Conservation (phyloP, 2,797 vertebrate species). For the Anas bahamensis region DNA sequence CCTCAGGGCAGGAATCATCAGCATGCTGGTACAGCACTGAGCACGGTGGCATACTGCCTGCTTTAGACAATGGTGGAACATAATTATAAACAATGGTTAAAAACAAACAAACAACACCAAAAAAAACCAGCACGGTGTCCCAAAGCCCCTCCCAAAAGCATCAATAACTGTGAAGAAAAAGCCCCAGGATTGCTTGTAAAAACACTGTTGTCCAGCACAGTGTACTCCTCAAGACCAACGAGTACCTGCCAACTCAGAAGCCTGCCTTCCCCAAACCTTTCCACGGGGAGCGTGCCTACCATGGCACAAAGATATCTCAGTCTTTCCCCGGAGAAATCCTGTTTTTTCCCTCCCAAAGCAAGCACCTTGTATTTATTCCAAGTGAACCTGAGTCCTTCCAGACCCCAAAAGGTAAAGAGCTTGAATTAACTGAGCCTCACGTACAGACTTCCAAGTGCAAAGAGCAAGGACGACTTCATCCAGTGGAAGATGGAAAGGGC, state of each 20-base stretch:
- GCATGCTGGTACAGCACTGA: neutral
- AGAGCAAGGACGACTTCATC: neutral
- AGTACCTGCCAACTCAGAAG: neutral
- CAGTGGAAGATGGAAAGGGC: neutral
- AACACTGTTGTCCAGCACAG: neutral
- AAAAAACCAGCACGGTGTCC: fast-evolving
- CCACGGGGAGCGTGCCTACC: neutral
- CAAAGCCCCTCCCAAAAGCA: neutral
- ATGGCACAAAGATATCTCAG: neutral
- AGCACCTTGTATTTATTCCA: neutral
- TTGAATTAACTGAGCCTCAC: neutral
- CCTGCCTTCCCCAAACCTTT: neutral
- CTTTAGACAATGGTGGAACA: fast-evolving
- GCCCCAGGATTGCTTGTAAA: neutral
- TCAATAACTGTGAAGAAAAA: neutral
- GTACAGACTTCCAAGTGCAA: neutral
- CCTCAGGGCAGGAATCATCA: neutral
- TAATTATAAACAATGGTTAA: neutral
- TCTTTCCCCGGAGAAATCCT: neutral
- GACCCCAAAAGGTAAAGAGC: neutral
- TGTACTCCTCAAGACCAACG: neutral
- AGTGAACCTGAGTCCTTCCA: neutral
- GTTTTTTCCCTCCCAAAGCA: neutral
- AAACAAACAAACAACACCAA: fast-evolving
- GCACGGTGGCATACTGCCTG: fast-evolving